Percentiles rank a stretch among this genome's conserved stretches.
Conservation (phyloP, 23 tunicate species). For the Clavelina lepadiformis region DNA sequence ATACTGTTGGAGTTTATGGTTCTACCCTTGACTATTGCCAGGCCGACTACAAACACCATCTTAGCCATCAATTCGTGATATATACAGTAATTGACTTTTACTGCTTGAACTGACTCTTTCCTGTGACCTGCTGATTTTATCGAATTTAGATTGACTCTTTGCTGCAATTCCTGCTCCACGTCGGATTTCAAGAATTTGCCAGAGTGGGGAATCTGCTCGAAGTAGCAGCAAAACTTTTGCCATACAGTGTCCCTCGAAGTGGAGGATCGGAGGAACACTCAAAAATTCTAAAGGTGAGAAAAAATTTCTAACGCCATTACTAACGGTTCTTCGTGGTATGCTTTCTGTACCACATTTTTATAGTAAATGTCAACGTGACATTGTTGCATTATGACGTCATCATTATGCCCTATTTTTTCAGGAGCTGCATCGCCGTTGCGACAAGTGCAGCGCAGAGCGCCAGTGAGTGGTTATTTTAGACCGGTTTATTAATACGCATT, state of each 20-base stretch:
- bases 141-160: slow-evolving; percentile 11
- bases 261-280: slow-evolving; percentile 38
- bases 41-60: no score
- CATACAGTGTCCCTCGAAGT: slow-evolving; percentile 21
- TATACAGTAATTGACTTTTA: no score
- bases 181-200: slow-evolving; percentile 10
- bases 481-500: no score
- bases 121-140: no score
- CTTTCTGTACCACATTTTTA: neutral
- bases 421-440: slow-evolving; percentile 8
- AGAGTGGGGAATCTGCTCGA: slow-evolving; percentile 21
- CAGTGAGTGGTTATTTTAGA: slow-evolving; percentile 8
- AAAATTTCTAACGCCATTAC: neutral
- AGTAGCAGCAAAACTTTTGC: slow-evolving; percentile 9
- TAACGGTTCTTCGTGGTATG: neutral
- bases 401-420: slow-evolving; percentile 1
- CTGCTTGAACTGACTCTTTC: no score
- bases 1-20: no score
- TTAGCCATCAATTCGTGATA: no score
- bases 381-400: no score
- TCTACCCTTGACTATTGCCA: no score
- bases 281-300: slow-evolving; percentile 29
- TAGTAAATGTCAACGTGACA: neutral
- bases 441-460: slow-evolving; percentile 2
- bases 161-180: neutral